Evolutionary conservation across 2,113 vertebrate genomes (phyloP), one percentile per base, ranked within the genome.

Genomic region (Periophthalmodon schlosseri): DNA sequence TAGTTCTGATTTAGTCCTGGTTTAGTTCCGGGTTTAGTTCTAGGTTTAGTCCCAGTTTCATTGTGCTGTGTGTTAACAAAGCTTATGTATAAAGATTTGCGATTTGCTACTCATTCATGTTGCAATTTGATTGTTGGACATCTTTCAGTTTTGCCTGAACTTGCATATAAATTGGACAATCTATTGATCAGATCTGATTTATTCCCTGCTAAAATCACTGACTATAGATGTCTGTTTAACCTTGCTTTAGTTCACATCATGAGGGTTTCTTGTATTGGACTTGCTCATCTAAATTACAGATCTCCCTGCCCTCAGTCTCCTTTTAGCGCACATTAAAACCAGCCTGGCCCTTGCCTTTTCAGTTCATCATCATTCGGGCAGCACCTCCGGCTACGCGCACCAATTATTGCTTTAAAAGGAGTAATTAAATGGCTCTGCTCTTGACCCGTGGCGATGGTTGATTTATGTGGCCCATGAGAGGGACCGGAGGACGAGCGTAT

Each of bases 391-490:
- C 84, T 84, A 90, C 84, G 82, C 76, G 58, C n/a, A 82, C 75
- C 73, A 84, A 86, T 91, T 73, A 88, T 87, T 85, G 72, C 80
- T 88, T 90, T 87, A 80, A 85, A 84, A 75, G 50, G 69, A 80
- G 76, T 85, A 91, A 92, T 93, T 91, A 91, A 91, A 89, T 72
- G 67, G 73, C 76, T 75, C 82, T 79, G 86, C 47, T 72, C 69
- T 70, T 78, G 78, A 86, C 83, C 79, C 11, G 73, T 74, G 64
- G 68, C 70, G 69, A 71, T 72, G 66, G 81, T 64, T 86, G 86
- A 90, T 89, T 89, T 87, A 90, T 75, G 76, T 70, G 70, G 67
- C 61, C 72, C 71, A 33, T 67, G 75, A 79, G 74, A 80, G 74
- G 79, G 68, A 72, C 79, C 60, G 80, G 73, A 79, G 54, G 78